A percentile compares a stretch with the other conserved stretches of the same genome.
These are phyloP conservation scores for Drosophila ogumai DNA, from an alignment of 1,140 invertebrate genomes.

Conservation along the genomic window DNA sequence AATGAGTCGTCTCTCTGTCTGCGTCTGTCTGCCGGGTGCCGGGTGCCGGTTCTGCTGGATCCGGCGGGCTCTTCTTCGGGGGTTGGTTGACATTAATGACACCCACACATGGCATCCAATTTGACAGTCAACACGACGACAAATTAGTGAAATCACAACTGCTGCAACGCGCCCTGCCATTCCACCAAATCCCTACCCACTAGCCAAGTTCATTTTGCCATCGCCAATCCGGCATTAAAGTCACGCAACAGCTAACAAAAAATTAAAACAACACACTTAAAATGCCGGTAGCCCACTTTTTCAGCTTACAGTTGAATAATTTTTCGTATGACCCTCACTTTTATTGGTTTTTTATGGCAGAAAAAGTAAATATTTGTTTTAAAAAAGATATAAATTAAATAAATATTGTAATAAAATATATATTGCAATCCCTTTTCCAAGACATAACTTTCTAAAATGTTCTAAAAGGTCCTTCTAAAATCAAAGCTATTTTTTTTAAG, in stretches of 20 bases:
- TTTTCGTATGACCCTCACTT: not conserved
- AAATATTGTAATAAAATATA: too few species aligned
- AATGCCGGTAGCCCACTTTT: constrained; percentile 12
- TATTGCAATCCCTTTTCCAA: too few species aligned
- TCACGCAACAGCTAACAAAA: constrained; percentile 21
- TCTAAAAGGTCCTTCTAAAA: too few species aligned
- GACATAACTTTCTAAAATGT: too few species aligned
- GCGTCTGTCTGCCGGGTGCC: constrained; percentile 50
- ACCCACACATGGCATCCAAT: constrained; percentile 80
- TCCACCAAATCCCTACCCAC: not conserved
- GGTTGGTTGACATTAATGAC: constrained; percentile 79
- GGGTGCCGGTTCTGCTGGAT: not conserved
- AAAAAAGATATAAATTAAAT: too few species aligned
- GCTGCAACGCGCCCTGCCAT: constrained; percentile 13
- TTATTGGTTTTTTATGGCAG: not conserved
- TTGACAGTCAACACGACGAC: constrained; percentile 77
- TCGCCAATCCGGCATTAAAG: constrained; percentile 28
- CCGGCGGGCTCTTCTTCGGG: constrained; percentile 15
- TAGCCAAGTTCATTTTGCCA: constrained; percentile 34
- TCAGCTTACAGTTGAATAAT: too few species aligned
- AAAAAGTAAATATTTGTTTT: not conserved
- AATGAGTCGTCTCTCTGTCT: constrained; percentile 80
- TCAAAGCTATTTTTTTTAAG: too few species aligned
- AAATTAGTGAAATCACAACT: constrained; percentile 79
- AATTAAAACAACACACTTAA: not conserved